phyloP scores from a whole-genome alignment of 2,113 vertebrate genomes.

The Phasianus colchicus region DNA sequence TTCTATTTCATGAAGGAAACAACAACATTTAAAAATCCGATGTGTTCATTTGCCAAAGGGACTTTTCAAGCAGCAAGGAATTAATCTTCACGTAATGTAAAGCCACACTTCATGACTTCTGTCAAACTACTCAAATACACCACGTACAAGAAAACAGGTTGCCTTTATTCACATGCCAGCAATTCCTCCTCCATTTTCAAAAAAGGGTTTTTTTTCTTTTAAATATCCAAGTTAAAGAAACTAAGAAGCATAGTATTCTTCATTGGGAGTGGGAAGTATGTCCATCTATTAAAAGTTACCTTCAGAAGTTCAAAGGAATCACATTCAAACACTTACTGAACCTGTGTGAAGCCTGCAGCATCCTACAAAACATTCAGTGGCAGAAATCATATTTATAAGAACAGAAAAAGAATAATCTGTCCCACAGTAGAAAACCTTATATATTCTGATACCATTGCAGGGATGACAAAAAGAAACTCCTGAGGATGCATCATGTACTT shows the following conservation, averaged over 20 bases:
- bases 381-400: neutral
- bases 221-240: neutral
- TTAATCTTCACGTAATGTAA: neutral
- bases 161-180: neutral
- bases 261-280: neutral
- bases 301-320: neutral
- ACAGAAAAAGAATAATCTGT: neutral
- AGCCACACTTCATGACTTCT: neutral
- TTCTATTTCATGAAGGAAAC: constrained; percentile 4
- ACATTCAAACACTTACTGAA: neutral
- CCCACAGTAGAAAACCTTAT: neutral
- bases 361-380: neutral
- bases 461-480: neutral
- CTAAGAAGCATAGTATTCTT: neutral
- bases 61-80: constrained; percentile 8
- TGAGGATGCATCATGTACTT: neutral
- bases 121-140: neutral
- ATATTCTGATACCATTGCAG: neutral
- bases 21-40: neutral
- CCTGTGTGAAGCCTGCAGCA: neutral
- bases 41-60: neutral
- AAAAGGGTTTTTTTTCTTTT: neutral
- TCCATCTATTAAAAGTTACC: neutral
- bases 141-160: neutral
- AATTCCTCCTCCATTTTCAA: neutral